A percentile compares a stretch with the other conserved stretches of the same genome.
These are phyloP conservation scores for Peromyscus attwateri DNA, from an alignment of 2,797 vertebrate species.

Conservation along the genomic window DNA sequence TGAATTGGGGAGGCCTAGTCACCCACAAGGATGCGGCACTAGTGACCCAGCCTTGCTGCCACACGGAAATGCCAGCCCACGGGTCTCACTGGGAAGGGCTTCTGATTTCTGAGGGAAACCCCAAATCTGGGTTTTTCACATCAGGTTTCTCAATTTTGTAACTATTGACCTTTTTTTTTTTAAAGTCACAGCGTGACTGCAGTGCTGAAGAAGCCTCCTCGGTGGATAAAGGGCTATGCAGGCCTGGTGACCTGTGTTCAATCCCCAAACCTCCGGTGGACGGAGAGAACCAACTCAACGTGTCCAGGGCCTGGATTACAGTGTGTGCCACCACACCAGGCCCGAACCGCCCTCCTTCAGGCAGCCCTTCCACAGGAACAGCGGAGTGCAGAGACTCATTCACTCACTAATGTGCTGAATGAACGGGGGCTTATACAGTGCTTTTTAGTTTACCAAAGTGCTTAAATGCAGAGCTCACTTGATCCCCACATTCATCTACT, in stretches of 20 bases:
- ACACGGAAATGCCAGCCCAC: background rate
- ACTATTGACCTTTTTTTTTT: background rate
- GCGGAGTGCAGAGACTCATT: background rate
- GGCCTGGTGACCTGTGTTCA: background rate
- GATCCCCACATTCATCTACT: constrained; percentile 1
- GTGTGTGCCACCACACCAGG: fast-evolving
- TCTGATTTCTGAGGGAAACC: constrained; percentile 36
- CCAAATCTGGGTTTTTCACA: background rate
- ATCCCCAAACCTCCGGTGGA: background rate
- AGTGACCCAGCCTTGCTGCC: background rate
- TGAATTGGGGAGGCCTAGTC: background rate
- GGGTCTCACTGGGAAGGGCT: background rate
- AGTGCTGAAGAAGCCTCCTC: background rate
- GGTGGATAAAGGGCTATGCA: too few species aligned
- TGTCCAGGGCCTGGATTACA: background rate
- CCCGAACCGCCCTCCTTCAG: background rate
- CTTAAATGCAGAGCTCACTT: constrained; percentile 6
- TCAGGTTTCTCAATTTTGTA: background rate
- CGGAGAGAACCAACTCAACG: background rate
- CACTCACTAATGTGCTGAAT: background rate
- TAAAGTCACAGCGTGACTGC: background rate
- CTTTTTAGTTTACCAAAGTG: background rate
- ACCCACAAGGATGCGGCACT: fast-evolving
- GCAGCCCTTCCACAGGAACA: background rate
- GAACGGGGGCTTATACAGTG: background rate